These are phyloP conservation scores for Epsilonema sp. DNA, from an alignment of 2,888 invertebrate species.

Conservation along the genomic window DNA sequence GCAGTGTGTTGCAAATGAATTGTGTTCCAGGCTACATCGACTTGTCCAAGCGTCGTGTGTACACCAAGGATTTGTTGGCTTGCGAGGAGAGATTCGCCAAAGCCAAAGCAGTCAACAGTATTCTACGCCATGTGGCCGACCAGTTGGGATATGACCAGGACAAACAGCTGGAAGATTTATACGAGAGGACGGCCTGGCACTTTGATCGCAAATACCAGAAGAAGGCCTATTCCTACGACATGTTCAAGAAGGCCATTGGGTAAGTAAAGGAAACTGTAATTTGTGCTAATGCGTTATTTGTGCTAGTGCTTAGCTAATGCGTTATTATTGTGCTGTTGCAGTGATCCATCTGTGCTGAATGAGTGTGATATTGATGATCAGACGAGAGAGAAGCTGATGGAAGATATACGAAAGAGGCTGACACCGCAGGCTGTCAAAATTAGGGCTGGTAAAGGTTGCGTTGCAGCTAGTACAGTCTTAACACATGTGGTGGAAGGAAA, in stretches of 20 bases:
- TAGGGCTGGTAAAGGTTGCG: conserved; percentile 45
- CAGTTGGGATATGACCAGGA: conserved; percentile 67
- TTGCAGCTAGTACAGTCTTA: no score
- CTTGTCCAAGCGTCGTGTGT: conserved; percentile 92
- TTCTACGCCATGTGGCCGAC: conserved; percentile 88
- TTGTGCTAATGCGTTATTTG: neutral
- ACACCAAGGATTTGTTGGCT: conserved; percentile 88
- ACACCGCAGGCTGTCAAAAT: conserved; percentile 95
- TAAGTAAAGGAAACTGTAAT: no score
- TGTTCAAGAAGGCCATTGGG: conserved; percentile 93
- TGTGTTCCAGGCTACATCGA: conserved; percentile 86
- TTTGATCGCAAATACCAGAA: conserved; percentile 92
- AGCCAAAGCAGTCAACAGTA: conserved; percentile 51
- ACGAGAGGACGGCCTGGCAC: conserved; percentile 88
- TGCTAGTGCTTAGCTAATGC: no score
- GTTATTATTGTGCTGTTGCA: conserved; percentile 32
- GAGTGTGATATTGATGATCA: conserved; percentile 82
- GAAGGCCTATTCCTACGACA: conserved; percentile 87
- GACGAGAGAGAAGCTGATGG: conserved; percentile 71
- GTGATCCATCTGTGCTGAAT: conserved; percentile 78
- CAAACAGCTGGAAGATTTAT: conserved; percentile 78
- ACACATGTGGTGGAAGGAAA: neutral
- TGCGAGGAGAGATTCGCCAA: conserved; percentile 96
- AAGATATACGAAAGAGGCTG: conserved; percentile 80
- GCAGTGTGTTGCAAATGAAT: no score